These are phyloP conservation scores for Drosophila trapezifrons DNA, from an alignment of 1,140 invertebrate genomes.

Conservation along the genomic window DNA sequence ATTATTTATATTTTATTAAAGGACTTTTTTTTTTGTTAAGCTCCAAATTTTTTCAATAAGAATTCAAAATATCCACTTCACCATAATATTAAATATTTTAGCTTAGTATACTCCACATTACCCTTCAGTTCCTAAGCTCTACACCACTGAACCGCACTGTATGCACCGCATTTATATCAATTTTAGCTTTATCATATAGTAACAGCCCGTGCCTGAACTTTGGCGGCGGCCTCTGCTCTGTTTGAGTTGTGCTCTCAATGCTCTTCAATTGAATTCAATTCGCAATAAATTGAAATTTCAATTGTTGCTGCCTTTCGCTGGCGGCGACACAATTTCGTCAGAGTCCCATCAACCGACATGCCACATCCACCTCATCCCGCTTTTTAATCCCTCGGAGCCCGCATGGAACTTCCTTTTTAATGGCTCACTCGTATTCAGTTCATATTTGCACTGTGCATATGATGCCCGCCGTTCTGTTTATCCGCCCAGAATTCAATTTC, in stretches of 20 bases:
- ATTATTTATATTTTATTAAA: not conserved
- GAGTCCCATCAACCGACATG: not conserved
- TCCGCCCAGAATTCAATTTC: constrained; percentile 27
- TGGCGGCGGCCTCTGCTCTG: constrained; percentile 49
- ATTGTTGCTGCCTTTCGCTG: constrained; percentile 56
- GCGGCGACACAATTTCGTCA: constrained; percentile 66
- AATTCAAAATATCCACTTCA: too few relatives aligned
- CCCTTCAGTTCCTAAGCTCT: not conserved
- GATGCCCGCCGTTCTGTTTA: constrained; percentile 22
- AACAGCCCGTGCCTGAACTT: constrained; percentile 56
- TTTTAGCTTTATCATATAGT: constrained; percentile 42
- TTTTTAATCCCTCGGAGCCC: constrained; percentile 32
- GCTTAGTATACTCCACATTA: not conserved
- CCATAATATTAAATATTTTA: not conserved
- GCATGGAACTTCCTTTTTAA: constrained; percentile 74
- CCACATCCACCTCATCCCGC: constrained; percentile 1
- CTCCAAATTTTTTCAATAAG: not conserved
- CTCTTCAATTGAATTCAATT: constrained; percentile 82
- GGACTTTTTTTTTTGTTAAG: not conserved
- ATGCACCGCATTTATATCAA: constrained; percentile 12
- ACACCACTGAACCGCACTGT: not conserved
- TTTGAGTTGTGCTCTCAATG: constrained; percentile 69
- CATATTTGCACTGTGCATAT: constrained; percentile 32
- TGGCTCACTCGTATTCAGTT: constrained; percentile 44
- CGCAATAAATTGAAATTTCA: constrained; percentile 79